Base-by-base conservation (phyloP, 2,888 invertebrate species). In the Gibbula magus region DNA sequence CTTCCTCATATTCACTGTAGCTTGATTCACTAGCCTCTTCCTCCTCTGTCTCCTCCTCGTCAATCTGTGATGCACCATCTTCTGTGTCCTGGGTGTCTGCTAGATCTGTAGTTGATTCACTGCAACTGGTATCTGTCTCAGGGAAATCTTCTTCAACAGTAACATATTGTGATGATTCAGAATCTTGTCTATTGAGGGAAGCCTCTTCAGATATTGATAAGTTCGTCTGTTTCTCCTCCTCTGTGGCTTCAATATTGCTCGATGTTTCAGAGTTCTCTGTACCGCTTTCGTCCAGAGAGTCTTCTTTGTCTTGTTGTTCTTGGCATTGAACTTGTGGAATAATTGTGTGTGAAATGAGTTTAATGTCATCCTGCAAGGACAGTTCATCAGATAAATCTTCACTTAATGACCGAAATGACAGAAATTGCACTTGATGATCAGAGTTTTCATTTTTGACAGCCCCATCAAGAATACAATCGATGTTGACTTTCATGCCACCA, bases 1-100 rank as follows among this genome's bases (percentile, higher is more conserved):
- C n/a, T 39, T 80, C 45, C 16, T 67, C 75, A 51, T 32, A 20
- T 0, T 16, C 73, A 67, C 54, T 67, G 32, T n/a, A 39, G n/a
- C 22, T 56, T 20, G 51, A 35, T 25, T 45, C 56, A 66, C 20
- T 53, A 18, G 67, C 77, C 32, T n/a, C 78, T 52, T 73, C 74
- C 1, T 61, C 73, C 29, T 51, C 61, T 53, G 74, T 22, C 35
- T 73, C 45, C 70, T 73, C 70, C 20, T 74, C 45, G 16, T 73
- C 45, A 18, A n/a, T n/a, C n/a, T n/a, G n/a, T n/a, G n/a, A n/a
- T n/a, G n/a, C n/a, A n/a, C 39, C 18, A 22, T 39, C 73, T 73
- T 73, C 45, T 39, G 35, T 39, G n/a, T 25, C 18, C 25, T 7
- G 8, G 51, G n/a, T 51, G 7, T 67, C 52, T n/a, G 75, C 78